These are phyloP conservation scores for Plodia interpunctella DNA, from an alignment of 1,140 invertebrate genomes.

Conservation along the genomic window DNA sequence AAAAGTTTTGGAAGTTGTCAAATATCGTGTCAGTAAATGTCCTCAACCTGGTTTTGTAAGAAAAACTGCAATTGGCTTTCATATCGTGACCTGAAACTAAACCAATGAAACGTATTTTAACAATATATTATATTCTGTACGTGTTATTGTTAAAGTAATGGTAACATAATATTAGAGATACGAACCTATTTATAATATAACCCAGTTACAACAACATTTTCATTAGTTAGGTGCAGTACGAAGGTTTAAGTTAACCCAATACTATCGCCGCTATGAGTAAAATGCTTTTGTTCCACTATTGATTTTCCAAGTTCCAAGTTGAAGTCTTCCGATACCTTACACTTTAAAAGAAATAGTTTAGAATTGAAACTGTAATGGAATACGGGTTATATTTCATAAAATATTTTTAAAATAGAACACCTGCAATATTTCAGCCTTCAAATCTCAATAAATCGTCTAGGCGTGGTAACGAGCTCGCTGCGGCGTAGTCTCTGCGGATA, in stretches of 20 bases:
- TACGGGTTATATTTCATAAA: slow-evolving; percentile 56
- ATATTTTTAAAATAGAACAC: slow-evolving; percentile 71
- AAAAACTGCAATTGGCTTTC: no score
- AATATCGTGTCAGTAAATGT: no score
- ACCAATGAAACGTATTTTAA: no score
- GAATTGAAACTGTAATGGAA: slow-evolving; percentile 15
- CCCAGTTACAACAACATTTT: not conserved
- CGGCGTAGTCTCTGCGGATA: slow-evolving; percentile 75
- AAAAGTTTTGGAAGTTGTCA: no score
- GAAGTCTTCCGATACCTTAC: not conserved
- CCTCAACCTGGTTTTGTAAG: no score
- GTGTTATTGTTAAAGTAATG: not conserved
- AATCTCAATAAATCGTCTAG: slow-evolving; percentile 77
- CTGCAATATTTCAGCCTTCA: slow-evolving; percentile 75
- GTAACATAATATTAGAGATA: no score
- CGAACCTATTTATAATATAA: no score
- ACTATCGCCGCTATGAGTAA: not conserved
- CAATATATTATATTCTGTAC: no score
- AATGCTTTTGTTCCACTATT: not conserved
- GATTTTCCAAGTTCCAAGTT: not conserved
- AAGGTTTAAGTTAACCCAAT: not conserved
- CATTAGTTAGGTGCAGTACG: slow-evolving; percentile 11
- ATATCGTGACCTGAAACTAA: no score
- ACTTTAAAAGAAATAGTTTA: slow-evolving; percentile 8
- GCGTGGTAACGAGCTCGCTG: slow-evolving; percentile 75